Conservation (phyloP, 2,888 invertebrate species). For the Penaeus monodon region DNA sequence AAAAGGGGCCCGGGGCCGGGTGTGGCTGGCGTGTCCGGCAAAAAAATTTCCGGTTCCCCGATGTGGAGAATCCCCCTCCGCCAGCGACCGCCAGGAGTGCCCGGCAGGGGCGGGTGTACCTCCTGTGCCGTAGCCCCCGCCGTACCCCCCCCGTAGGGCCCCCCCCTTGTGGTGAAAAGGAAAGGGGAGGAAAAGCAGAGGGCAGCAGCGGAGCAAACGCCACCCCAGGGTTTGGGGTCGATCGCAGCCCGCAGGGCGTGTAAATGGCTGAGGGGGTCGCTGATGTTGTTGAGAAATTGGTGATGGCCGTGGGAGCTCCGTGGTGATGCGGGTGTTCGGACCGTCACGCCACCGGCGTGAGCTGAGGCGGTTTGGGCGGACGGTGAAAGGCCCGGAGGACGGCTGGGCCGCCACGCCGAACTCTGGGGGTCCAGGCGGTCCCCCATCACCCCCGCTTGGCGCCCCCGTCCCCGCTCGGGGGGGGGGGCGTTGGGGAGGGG, state of each 20-base stretch:
- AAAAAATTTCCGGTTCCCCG: neutral
- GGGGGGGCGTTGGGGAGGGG: slow-evolving; percentile 16
- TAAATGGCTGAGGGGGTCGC: slow-evolving; percentile 33
- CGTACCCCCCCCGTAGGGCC: no score
- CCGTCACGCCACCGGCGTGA: neutral
- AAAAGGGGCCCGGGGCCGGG: no score
- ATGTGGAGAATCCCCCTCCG: slow-evolving; percentile 16
- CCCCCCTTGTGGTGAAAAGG: neutral
- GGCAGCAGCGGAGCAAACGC: slow-evolving; percentile 38
- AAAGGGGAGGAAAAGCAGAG: slow-evolving; percentile 48
- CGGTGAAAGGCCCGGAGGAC: slow-evolving; percentile 5
- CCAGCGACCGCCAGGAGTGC: neutral
- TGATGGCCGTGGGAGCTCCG: slow-evolving; percentile 45
- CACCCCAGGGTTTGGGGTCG: slow-evolving; percentile 43
- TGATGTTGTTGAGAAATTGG: slow-evolving; percentile 48
- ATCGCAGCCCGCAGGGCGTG: slow-evolving; percentile 37
- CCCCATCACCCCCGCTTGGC: slow-evolving; percentile 17
- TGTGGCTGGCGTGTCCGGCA: no score
- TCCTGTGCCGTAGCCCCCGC: slow-evolving; percentile 25
- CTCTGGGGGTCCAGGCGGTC: slow-evolving; percentile 14
- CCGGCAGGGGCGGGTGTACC: slow-evolving; percentile 10
- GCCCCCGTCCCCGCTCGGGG: neutral
- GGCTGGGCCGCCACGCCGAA: neutral
- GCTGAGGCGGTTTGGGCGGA: no score
- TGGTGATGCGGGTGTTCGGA: slow-evolving; percentile 20